Conservation (phyloP, 1,140 invertebrate genomes). For the Araneus ventricosus region DNA sequence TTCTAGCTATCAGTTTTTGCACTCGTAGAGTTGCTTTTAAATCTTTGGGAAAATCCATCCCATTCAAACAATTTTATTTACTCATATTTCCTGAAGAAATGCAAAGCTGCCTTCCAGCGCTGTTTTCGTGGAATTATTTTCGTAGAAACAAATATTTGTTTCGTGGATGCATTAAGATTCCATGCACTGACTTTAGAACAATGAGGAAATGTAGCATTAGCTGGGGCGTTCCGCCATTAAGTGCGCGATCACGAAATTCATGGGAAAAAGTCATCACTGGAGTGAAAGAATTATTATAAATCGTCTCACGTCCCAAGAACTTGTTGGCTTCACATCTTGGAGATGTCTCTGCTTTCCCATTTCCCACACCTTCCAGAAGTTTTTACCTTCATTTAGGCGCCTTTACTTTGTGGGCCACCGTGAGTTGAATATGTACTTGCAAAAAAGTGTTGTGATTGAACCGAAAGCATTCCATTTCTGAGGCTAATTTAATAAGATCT, state of each 20-base stretch:
- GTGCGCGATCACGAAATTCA: background rate
- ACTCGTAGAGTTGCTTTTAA: too few relatives aligned
- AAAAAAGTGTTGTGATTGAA: too few relatives aligned
- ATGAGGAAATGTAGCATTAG: constrained; percentile 6
- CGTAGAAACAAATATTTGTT: background rate
- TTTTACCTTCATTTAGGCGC: background rate
- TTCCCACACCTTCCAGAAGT: background rate
- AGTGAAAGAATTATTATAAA: background rate
- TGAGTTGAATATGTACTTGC: too few relatives aligned
- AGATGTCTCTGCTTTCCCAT: background rate
- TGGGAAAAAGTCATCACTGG: background rate
- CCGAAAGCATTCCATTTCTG: too few relatives aligned
- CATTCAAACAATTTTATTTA: background rate
- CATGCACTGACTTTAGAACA: background rate
- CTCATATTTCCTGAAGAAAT: background rate
- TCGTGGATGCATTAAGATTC: background rate
- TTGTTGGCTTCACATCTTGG: background rate
- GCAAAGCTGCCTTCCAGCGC: background rate
- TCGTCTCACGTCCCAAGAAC: background rate
- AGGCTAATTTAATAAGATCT: too few relatives aligned
- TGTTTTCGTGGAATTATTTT: background rate
- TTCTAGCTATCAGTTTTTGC: too few relatives aligned
- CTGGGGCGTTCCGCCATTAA: constrained; percentile 11
- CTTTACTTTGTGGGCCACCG: background rate
- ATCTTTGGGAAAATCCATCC: background rate